Base-by-base conservation (phyloP, 2,888 invertebrate species). In the Bursaphelenchus okinawaensis region DNA sequence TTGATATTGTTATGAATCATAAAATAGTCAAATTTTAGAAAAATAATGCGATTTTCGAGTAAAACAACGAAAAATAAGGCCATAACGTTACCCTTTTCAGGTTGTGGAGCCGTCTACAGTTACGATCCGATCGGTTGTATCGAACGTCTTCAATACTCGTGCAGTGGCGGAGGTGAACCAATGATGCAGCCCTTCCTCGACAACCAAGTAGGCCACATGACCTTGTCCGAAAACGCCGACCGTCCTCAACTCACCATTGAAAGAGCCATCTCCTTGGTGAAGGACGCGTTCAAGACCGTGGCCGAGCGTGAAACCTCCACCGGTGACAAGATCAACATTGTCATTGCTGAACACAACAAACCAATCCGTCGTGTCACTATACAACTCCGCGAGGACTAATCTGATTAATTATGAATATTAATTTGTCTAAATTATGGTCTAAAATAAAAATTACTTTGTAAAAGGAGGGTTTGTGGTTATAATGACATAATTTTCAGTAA, bases 101-200 rank as follows among this genome's bases (percentile, higher is more conserved):
- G 94, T 3, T 90, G 91, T 83, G 98, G 98, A 8, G 90, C 90
- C 76, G 90, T 98, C 7, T 98, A 90, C 85, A 91, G 91, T 81
- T 99, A 95, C 83, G 98, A 99, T 84, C 96, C 96, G 0, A 90
- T 98, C 72, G 98, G 98, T 0, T 93, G 93, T 80, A 91, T 90
- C 78, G 94, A 94, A 83, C 87, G 89, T 66, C 88, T 89, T 0
- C 88, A 86, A 12, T 96, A 89, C 84, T 88, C 90, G 72, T 93
- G 94, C 12, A 91, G 91, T 0, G 98, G 98, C 27, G 91, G 93
- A 1, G 90, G 94, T 0, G 83, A 84, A 60, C 79, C 86, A 26
- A 84, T 95, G 78, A 86, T 98, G 69, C 94, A 95, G 83, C 95
- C 98, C 0, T 87, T 98, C 23, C 87, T 98, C 52, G 98, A 99